Conservation (phyloP, 1,140 invertebrate genomes). For the Aphaenogaster floridana region DNA sequence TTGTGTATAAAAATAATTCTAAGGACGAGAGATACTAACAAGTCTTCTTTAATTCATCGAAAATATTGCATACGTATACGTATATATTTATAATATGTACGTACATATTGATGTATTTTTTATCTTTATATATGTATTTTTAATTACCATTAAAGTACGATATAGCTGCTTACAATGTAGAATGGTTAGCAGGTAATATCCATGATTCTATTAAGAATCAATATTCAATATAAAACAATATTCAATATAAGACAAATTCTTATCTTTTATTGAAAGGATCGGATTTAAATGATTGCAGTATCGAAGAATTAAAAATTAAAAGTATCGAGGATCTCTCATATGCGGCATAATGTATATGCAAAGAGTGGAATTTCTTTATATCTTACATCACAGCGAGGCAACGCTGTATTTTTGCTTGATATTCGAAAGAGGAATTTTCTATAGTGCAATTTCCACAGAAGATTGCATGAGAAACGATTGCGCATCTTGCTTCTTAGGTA, state of each 20-base stretch:
- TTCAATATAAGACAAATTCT: neutral
- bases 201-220: too few relatives aligned
- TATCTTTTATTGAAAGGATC: neutral
- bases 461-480: constrained; percentile 38
- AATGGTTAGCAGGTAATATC: neutral
- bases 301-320: constrained; percentile 27
- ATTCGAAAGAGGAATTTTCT: constrained; percentile 39
- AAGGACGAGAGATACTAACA: neutral
- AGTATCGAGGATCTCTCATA: neutral
- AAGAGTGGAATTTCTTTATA: constrained; percentile 11
- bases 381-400: neutral
- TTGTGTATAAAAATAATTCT: constrained; percentile 31
- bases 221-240: too few relatives aligned
- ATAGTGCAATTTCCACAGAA: constrained; percentile 12
- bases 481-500: neutral
- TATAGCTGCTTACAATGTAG: neutral
- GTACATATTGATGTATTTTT: neutral
- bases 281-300: neutral
- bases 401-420: constrained; percentile 35
- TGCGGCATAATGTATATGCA: neutral
- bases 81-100: neutral
- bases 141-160: neutral
- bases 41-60: neutral
- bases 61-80: neutral
- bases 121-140: neutral